A percentile compares a stretch with the other conserved stretches of the same genome.
These are phyloP conservation scores for Acrocephalus scirpaceus DNA, from an alignment of 2,797 vertebrate species.

Conservation along the genomic window DNA sequence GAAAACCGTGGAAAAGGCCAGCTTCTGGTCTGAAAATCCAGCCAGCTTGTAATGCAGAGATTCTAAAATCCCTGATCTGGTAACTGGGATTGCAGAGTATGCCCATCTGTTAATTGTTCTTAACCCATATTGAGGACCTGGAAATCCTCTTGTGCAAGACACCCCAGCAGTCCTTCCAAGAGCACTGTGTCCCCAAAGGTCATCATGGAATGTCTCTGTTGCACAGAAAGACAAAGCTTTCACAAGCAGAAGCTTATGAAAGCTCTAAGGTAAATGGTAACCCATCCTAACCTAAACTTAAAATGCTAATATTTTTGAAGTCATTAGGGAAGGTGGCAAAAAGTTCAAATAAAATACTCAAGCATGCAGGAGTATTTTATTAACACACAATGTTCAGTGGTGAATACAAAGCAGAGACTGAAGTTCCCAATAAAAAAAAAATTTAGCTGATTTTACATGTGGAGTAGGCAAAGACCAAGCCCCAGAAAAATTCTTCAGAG, in stretches of 20 bases:
- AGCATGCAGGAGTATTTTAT: not conserved
- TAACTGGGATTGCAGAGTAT: not conserved
- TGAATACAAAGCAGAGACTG: not conserved
- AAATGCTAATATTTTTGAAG: not conserved
- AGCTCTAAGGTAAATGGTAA: not conserved
- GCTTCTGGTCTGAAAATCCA: not conserved
- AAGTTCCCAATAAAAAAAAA: not conserved
- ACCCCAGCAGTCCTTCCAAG: not conserved
- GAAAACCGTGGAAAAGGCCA: not conserved
- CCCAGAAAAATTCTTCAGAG: not conserved
- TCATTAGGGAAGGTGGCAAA: not conserved
- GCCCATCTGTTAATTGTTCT: not conserved
- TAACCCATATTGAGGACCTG: not conserved
- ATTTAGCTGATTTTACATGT: not conserved
- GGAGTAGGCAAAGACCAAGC: not conserved
- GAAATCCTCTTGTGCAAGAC: not conserved
- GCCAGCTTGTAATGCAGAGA: not conserved
- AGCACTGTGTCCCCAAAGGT: not conserved
- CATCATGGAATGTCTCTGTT: not conserved
- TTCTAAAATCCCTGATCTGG: not conserved
- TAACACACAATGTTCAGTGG: not conserved
- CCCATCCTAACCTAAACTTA: not conserved
- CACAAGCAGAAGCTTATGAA: not conserved
- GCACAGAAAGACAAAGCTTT: not conserved
- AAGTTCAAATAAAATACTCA: not conserved